Base-by-base conservation (phyloP, 2,113 vertebrate genomes). In the Sarotherodon lohbergeri region DNA sequence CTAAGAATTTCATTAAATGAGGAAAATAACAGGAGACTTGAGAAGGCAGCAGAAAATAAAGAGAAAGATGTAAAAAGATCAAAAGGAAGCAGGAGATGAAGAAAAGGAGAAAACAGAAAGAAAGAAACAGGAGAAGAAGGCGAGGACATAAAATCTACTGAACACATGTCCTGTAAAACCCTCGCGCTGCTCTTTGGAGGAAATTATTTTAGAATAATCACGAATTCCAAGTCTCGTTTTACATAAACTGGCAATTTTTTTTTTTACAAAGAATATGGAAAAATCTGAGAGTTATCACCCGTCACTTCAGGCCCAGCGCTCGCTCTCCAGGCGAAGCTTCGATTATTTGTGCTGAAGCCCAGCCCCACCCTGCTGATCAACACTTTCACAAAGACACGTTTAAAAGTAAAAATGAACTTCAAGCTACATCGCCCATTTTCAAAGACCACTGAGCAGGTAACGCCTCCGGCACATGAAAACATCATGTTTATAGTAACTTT, bases 341-440 rank as follows among this genome's bases (percentile, higher is more conserved):
- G 1, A 76, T 48, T 50, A 19, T 19, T 50, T 19, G 71, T 32
- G 5, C 22, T 0, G 1, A 29, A 76, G 0, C 68, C 7, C 39
- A 0, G 5, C 16, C 29, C 8, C 5, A 19, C 8, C 66, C 19
- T 12, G 13, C 43, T 24, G 63, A 9, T 41, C 63, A 68, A 24
- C 4, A 5, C 36, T 43, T 68, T 71, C 7, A 2, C 43, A 46
- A 46, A 14, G 5, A 46, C 5, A 46, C 13, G 5, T 16, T 50
- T 50, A 50, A 48, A 48, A 48, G 46, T 16, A 48, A 48, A 48
- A 48, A 14, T 48, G 46, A 13, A 48, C 13, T 48, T 48, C 6
- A 48, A 16, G 6, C 48, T 16, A 17, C 48, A 16, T 17, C 3
- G 3, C 16, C 48, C 48, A 17, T 50, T 17, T 50, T 41, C 3